A percentile compares a stretch with the other conserved stretches of the same genome.
These are phyloP conservation scores for Raja brachyura DNA, from an alignment of 2,113 vertebrate genomes.

Conservation along the genomic window DNA sequence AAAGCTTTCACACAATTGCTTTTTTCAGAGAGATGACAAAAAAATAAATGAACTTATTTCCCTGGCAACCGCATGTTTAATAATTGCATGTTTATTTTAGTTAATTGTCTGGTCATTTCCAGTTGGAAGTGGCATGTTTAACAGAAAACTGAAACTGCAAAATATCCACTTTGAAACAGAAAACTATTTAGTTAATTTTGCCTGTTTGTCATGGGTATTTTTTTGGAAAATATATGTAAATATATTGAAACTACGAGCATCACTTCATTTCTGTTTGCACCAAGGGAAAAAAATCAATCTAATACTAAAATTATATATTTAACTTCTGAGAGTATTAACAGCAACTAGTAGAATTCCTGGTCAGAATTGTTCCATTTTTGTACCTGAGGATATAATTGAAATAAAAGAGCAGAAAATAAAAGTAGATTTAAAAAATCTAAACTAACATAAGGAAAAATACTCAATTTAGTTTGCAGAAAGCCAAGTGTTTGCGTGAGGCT, in stretches of 20 bases:
- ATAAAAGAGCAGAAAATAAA: not conserved
- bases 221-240: not conserved
- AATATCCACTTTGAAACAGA: not conserved
- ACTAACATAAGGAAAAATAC: not conserved
- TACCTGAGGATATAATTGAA: not conserved
- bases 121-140: not conserved
- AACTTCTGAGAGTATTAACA: not conserved
- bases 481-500: not conserved
- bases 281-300: not conserved
- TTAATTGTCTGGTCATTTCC: not conserved
- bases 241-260: not conserved
- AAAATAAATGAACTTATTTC: slow-evolving; percentile 14
- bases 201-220: not conserved
- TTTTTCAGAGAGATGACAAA: not conserved
- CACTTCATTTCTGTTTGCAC: not conserved
- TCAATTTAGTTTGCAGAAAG: not conserved
- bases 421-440: not conserved
- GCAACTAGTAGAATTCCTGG: not conserved
- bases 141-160: not conserved
- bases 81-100: not conserved
- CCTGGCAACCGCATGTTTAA: slow-evolving; percentile 6
- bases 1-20: not conserved
- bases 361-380: not conserved
- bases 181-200: not conserved
- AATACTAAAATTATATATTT: not conserved